Conservation (phyloP, 2,113 vertebrate species). For the Naja naja region DNA sequence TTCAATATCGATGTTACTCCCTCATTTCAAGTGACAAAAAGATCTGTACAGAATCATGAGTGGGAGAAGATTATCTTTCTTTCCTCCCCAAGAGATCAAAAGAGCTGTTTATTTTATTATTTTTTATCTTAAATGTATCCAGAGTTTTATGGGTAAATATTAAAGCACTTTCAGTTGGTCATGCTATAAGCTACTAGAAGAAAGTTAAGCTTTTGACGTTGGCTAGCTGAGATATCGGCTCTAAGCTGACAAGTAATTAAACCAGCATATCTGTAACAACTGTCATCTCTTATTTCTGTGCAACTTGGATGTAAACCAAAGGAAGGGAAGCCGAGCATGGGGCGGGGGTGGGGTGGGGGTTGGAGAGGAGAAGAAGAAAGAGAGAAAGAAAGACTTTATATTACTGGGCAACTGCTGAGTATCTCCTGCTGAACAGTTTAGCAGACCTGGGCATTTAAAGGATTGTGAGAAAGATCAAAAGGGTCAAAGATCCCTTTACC, state of each 20-base stretch:
- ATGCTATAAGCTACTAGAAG: slow-evolving; percentile 92
- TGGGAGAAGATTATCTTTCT: slow-evolving; percentile 34
- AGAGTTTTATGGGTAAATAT: slow-evolving; percentile 83
- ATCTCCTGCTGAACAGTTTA: slow-evolving; percentile 85
- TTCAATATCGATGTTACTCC: background rate
- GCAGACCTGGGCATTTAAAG: slow-evolving; percentile 87
- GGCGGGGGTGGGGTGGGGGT: background rate
- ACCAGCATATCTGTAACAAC: slow-evolving; percentile 95
- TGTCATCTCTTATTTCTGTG: slow-evolving; percentile 96
- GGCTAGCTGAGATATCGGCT: slow-evolving; percentile 91
- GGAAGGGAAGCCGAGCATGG: slow-evolving; percentile 73
- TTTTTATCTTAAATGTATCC: slow-evolving; percentile 84
- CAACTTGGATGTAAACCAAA: slow-evolving; percentile 92
- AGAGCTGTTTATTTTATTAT: slow-evolving; percentile 71
- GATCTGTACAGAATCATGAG: slow-evolving; percentile 21
- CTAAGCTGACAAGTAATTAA: slow-evolving; percentile 99
- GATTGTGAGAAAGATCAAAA: slow-evolving; percentile 86
- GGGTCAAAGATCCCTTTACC: slow-evolving; percentile 87
- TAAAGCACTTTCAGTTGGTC: slow-evolving; percentile 90
- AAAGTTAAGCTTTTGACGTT: slow-evolving; percentile 90
- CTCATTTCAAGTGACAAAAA: slow-evolving; percentile 5
- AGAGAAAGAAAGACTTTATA: slow-evolving; percentile 75
- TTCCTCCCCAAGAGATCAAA: slow-evolving; percentile 69
- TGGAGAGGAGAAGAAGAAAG: slow-evolving; percentile 38
- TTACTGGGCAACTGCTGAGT: slow-evolving; percentile 80